phyloP scores from a whole-genome alignment of 2,113 vertebrate species.

The Chiloscyllium plagiosum region DNA sequence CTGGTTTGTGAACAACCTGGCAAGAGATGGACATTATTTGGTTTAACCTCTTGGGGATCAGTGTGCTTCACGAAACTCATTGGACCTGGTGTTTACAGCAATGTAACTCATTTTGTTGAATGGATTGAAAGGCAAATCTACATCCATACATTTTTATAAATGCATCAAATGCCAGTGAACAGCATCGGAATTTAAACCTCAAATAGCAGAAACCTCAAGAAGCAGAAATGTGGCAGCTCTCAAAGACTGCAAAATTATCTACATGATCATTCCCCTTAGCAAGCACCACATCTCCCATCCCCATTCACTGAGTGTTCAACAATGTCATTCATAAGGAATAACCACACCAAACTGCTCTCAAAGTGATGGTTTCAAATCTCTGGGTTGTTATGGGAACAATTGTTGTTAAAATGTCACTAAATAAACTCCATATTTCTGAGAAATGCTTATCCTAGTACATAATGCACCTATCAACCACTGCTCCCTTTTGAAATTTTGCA shows the following conservation, averaged over 20 bases:
- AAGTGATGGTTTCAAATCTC: neutral
- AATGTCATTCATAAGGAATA: conserved; percentile 17
- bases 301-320: neutral
- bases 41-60: conserved; percentile 85
- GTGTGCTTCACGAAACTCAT: conserved; percentile 84
- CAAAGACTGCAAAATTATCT: neutral
- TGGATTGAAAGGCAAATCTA: conserved; percentile 90
- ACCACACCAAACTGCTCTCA: neutral
- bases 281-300: neutral
- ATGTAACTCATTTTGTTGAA: conserved; percentile 77
- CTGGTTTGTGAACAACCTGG: conserved; percentile 72
- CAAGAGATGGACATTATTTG: conserved; percentile 78
- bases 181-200: neutral
- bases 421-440: neutral
- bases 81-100: conserved; percentile 86
- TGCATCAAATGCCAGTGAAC: conserved; percentile 41
- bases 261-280: neutral
- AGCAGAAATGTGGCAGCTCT: neutral
- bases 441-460: neutral
- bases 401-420: neutral
- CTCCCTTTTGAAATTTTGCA: neutral
- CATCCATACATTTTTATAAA: conserved; percentile 72
- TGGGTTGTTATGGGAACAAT: neutral
- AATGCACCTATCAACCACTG: neutral
- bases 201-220: neutral